Conservation (phyloP, 2,113 vertebrate species). For the Amblyornis subalaris region DNA sequence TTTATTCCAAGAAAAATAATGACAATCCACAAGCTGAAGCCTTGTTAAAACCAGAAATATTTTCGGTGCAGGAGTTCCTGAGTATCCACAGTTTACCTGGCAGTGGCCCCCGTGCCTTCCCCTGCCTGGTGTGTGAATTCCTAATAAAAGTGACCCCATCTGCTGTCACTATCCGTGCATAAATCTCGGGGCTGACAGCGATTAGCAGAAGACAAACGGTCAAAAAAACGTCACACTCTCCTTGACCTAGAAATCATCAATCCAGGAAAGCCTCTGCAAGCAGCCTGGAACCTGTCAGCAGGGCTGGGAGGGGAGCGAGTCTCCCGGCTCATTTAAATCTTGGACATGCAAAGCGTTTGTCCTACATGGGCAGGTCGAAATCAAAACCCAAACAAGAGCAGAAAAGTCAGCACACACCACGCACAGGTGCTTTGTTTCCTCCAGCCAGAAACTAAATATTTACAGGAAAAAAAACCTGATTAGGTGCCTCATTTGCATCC, state of each 20-base stretch:
- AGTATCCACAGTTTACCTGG: background rate
- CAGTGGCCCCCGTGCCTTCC: background rate
- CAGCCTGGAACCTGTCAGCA: constrained; percentile 41
- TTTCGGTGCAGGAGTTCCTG: background rate
- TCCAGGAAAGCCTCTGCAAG: constrained; percentile 42
- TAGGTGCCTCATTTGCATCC: background rate
- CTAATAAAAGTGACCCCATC: constrained; percentile 51
- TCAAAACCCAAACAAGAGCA: background rate
- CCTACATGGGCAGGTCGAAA: background rate
- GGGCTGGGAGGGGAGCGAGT: constrained; percentile 34
- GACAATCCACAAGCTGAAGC: background rate
- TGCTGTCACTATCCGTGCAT: constrained; percentile 42
- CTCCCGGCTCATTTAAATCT: constrained; percentile 35
- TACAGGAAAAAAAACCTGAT: background rate
- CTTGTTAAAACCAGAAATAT: background rate
- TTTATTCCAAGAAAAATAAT: background rate
- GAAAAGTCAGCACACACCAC: background rate
- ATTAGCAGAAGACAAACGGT: constrained; percentile 56
- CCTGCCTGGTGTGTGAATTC: background rate
- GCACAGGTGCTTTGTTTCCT: background rate
- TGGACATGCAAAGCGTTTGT: constrained; percentile 31
- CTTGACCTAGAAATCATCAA: constrained; percentile 67
- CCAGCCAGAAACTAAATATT: background rate
- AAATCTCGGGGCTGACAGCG: constrained; percentile 43
- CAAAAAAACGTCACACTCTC: constrained; percentile 43